These are phyloP conservation scores for Osedax frankpressi DNA, from an alignment of 2,888 invertebrate species.

Conservation along the genomic window DNA sequence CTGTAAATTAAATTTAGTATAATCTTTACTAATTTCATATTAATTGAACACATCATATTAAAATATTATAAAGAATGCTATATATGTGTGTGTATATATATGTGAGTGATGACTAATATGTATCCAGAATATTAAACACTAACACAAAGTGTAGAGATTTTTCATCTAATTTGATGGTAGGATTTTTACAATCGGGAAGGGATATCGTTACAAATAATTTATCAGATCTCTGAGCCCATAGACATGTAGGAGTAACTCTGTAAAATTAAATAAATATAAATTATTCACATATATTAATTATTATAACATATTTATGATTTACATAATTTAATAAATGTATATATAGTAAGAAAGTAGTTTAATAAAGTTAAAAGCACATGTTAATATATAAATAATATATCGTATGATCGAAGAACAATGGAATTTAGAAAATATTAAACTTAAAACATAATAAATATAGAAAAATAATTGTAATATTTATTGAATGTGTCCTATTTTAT, in stretches of 20 bases:
- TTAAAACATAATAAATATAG: too few relatives aligned
- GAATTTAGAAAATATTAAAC: too few relatives aligned
- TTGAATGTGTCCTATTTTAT: too few relatives aligned
- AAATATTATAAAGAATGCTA: too few relatives aligned
- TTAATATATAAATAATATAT: too few relatives aligned
- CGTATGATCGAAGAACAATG: too few relatives aligned
- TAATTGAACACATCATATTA: too few relatives aligned
- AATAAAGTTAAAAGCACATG: too few relatives aligned
- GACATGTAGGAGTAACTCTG: conserved; percentile 29
- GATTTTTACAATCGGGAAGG: conserved; percentile 69
- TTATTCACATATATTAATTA: background rate
- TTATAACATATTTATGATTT: background rate
- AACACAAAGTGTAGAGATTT: conserved; percentile 60
- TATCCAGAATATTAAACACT: background rate
- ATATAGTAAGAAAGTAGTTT: background rate
- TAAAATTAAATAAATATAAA: background rate
- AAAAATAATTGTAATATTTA: too few relatives aligned
- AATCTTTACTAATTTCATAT: background rate
- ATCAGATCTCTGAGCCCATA: conserved; percentile 82
- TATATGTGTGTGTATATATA: too few relatives aligned
- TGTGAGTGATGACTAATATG: too few relatives aligned
- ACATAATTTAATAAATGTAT: background rate
- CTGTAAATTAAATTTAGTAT: background rate
- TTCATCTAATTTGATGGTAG: conserved; percentile 59
- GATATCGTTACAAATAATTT: conserved; percentile 75